Evolutionary conservation across 2,113 vertebrate genomes (phyloP).

Genomic region (Ceuthmochares aereus): DNA sequence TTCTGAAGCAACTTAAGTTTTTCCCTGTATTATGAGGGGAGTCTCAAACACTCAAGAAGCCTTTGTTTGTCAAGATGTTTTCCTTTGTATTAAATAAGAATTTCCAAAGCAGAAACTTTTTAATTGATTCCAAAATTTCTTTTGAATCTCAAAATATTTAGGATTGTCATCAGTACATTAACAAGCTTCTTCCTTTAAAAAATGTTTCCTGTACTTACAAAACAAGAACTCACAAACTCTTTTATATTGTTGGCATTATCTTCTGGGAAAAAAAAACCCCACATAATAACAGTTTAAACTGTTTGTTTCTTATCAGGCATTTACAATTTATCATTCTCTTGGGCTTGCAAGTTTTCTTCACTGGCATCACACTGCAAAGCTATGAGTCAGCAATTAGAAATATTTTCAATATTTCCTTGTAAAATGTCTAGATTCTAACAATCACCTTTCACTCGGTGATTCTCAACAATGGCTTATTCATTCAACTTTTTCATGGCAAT

Average conservation of each 20-base stretch:
- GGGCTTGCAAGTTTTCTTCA: background rate
- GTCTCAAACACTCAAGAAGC: background rate
- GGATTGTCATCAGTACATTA: background rate
- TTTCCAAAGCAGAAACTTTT: background rate
- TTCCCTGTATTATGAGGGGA: background rate
- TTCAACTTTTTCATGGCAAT: too few relatives aligned
- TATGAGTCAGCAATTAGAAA: background rate
- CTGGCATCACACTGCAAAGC: background rate
- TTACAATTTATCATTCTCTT: background rate
- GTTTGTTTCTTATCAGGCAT: background rate
- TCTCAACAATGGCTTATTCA: too few relatives aligned
- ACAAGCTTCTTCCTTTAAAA: background rate
- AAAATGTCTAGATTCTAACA: background rate
- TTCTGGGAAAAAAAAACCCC: background rate
- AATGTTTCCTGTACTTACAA: background rate
- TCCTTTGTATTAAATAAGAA: background rate
- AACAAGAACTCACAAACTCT: background rate
- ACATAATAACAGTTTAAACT: too few relatives aligned
- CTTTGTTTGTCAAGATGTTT: background rate
- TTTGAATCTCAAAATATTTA: background rate
- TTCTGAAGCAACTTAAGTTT: background rate
- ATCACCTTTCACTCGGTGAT: background rate
- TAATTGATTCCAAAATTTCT: background rate
- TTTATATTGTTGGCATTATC: background rate
- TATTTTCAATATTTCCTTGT: background rate